These are phyloP conservation scores for Gadopsis bispinosus DNA, from an alignment of 2,797 vertebrate genomes.

Conservation along the genomic window DNA sequence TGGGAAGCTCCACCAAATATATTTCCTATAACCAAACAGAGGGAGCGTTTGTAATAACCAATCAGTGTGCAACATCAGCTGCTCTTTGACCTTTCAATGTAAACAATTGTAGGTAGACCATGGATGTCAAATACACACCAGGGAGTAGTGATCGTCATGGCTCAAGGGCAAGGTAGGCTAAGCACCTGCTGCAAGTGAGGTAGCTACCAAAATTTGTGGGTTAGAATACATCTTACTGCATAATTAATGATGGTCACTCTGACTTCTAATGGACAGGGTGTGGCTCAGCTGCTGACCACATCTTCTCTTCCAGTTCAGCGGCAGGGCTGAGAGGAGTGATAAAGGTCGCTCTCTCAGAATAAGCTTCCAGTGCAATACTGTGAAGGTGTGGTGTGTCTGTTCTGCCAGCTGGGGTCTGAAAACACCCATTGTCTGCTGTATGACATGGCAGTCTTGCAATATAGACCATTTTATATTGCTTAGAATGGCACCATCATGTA, in stretches of 20 bases:
- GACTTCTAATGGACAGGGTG: conserved; percentile 14
- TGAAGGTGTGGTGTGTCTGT: background rate
- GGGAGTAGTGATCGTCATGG: background rate
- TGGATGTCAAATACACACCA: background rate
- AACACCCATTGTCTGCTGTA: too few species aligned
- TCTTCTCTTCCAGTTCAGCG: background rate
- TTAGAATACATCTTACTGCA: conserved; percentile 20
- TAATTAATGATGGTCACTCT: background rate
- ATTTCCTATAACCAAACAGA: background rate
- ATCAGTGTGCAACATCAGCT: background rate
- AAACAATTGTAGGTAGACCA: background rate
- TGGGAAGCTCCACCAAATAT: background rate
- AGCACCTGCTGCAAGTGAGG: background rate
- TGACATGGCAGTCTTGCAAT: background rate
- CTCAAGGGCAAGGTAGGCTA: background rate
- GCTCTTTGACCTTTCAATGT: background rate
- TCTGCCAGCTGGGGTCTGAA: background rate
- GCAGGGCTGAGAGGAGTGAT: background rate
- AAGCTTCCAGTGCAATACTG: background rate
- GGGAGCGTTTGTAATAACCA: too few species aligned
- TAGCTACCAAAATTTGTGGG: background rate
- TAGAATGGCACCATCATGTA: too few species aligned
- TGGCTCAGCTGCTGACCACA: conserved; percentile 17
- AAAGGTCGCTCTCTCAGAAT: background rate
- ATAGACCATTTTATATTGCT: background rate